Evolutionary conservation across 1,140 invertebrate genomes (phyloP).

Genomic region (Agrypnia vestita): DNA sequence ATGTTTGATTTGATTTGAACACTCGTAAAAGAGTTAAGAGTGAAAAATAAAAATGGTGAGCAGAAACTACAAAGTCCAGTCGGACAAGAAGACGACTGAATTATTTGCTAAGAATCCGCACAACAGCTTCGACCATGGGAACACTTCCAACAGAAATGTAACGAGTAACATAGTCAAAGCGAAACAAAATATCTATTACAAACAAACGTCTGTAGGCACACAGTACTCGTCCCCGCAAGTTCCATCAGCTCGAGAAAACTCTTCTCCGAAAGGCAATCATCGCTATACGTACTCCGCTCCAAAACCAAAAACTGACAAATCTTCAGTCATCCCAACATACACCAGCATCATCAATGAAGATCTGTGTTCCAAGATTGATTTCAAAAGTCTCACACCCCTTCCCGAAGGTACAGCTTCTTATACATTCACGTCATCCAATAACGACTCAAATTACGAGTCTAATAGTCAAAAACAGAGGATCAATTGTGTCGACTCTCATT

Average conservation of each 20-base stretch:
- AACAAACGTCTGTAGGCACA: constrained; percentile 57
- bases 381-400: constrained; percentile 48
- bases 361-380: constrained; percentile 46
- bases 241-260: constrained; percentile 12
- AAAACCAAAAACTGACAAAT: constrained; percentile 46
- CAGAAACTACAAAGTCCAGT: constrained; percentile 58
- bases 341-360: constrained; percentile 54
- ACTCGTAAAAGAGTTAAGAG: background rate
- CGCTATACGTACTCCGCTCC: constrained; percentile 49
- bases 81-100: constrained; percentile 48
- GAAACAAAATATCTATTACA: constrained; percentile 58
- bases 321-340: constrained; percentile 49
- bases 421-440: constrained; percentile 39
- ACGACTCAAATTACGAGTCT: constrained; percentile 45
- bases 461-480: constrained; percentile 37
- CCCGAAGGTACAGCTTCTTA: constrained; percentile 17
- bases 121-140: constrained; percentile 15
- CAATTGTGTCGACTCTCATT: constrained; percentile 27
- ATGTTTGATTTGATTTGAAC: background rate
- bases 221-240: constrained; percentile 44
- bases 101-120: constrained; percentile 56
- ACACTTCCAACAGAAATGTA: constrained; percentile 20
- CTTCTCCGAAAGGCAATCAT: constrained; percentile 30
- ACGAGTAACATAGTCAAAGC: constrained; percentile 42
- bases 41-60: constrained; percentile 54